These are phyloP conservation scores for Achroia grisella DNA, from an alignment of 1,140 invertebrate genomes.

Conservation along the genomic window DNA sequence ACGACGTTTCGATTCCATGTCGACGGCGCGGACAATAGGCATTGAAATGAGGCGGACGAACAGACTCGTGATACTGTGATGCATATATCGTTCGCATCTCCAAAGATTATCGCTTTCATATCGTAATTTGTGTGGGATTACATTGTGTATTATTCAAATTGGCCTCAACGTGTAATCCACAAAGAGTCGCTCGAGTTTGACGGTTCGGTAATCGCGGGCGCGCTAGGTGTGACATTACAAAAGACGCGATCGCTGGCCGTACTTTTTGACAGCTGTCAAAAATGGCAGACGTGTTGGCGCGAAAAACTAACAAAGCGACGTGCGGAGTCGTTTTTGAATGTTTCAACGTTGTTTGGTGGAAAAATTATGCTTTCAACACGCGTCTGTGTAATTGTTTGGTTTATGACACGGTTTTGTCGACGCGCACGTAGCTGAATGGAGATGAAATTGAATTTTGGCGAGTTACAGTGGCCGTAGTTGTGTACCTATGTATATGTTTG, in stretches of 20 bases:
- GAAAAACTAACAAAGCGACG: constrained; percentile 58
- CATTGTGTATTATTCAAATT: constrained; percentile 52
- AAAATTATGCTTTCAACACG: constrained; percentile 66
- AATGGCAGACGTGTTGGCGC: constrained; percentile 55
- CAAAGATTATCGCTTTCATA: constrained; percentile 53
- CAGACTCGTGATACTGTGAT: constrained; percentile 28
- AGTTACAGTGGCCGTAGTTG: constrained; percentile 35
- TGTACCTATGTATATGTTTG: too few relatives aligned
- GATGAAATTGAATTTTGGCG: constrained; percentile 65
- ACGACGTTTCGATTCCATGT: constrained; percentile 31
- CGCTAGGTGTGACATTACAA: constrained; percentile 38
- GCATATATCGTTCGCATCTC: constrained; percentile 55
- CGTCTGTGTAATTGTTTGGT: constrained; percentile 70
- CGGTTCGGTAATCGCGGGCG: not conserved
- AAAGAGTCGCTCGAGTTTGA: not conserved
- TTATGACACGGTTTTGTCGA: constrained; percentile 45
- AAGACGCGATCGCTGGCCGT: constrained; percentile 43
- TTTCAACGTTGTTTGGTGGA: constrained; percentile 45
- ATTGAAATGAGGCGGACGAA: constrained; percentile 57
- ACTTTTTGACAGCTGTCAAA: constrained; percentile 67
- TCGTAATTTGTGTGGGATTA: constrained; percentile 61
- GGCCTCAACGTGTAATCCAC: not conserved
- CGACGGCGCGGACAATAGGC: constrained; percentile 40
- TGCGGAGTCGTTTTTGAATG: constrained; percentile 38
- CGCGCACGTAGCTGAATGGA: constrained; percentile 32